Conservation (phyloP, 2,888 invertebrate species). For the Sphaeridia pumilis region DNA sequence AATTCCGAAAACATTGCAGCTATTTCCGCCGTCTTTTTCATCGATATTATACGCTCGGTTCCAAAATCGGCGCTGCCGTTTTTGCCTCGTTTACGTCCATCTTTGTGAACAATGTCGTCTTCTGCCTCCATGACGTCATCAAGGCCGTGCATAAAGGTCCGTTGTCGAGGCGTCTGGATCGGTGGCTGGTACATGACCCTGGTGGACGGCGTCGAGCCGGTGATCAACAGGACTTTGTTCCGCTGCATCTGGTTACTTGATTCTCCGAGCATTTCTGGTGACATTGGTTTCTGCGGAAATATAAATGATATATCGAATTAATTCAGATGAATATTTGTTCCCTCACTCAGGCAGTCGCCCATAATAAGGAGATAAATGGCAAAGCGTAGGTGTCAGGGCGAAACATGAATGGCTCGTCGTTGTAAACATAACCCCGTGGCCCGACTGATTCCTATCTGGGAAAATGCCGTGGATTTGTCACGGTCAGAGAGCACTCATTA, state of each 20-base stretch:
- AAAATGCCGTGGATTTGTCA: no score
- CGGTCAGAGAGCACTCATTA: no score
- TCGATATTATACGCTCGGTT: conserved; percentile 56
- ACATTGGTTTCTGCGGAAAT: background rate
- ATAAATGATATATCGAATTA: no score
- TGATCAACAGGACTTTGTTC: conserved; percentile 32
- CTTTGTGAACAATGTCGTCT: background rate
- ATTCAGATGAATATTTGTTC: no score
- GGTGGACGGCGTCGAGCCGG: conserved; percentile 30
- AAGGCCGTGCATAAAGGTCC: background rate
- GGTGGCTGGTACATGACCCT: conserved; percentile 31
- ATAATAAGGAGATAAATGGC: no score
- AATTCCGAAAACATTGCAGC: conserved; percentile 70
- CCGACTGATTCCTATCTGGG: no score
- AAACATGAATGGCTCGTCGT: no score
- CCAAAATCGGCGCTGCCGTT: conserved; percentile 17
- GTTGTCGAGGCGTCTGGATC: conserved; percentile 33
- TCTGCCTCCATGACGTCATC: conserved; percentile 6
- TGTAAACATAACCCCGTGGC: no score
- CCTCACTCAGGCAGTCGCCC: no score
- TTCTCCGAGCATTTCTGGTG: background rate
- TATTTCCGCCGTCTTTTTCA: conserved; percentile 79
- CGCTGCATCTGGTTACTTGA: conserved; percentile 8
- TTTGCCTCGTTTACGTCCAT: conserved; percentile 20
- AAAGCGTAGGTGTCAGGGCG: no score